These are phyloP conservation scores for Picus viridis DNA, from an alignment of 2,797 vertebrate genomes.

Conservation along the genomic window DNA sequence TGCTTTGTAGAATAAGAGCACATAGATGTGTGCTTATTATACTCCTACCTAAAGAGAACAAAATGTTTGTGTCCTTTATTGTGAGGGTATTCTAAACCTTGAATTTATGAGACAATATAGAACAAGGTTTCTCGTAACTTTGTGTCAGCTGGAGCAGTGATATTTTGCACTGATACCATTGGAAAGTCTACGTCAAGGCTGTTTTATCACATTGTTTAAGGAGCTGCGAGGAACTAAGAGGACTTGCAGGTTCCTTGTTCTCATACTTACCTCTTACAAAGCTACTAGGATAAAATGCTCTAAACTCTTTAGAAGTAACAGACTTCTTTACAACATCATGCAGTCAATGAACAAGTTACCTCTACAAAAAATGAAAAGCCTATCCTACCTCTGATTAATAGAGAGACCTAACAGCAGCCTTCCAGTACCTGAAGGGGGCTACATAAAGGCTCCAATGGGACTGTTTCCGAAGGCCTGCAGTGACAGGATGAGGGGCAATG, in stretches of 20 bases:
- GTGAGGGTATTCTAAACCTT: background rate
- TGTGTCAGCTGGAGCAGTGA: background rate
- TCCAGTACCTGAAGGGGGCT: too few species aligned
- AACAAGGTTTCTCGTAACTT: background rate
- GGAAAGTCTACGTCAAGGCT: background rate
- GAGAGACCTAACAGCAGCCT: background rate
- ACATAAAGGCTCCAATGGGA: too few species aligned
- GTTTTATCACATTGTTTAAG: background rate
- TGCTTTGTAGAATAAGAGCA: background rate
- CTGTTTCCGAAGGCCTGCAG: too few species aligned
- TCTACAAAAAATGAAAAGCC: background rate
- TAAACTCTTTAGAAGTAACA: background rate
- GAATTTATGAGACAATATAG: background rate
- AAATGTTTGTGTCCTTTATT: background rate
- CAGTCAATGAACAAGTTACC: background rate
- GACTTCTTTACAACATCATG: background rate
- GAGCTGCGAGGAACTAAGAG: background rate
- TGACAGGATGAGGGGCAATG: too few species aligned
- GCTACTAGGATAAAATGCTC: background rate
- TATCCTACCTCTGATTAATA: background rate
- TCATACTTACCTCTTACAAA: background rate
- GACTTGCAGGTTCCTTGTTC: background rate
- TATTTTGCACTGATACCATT: background rate
- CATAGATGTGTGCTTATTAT: background rate
- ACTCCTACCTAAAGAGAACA: background rate